Base-by-base conservation (phyloP, 1,140 invertebrate genomes). In the Batillaria attramentaria region DNA sequence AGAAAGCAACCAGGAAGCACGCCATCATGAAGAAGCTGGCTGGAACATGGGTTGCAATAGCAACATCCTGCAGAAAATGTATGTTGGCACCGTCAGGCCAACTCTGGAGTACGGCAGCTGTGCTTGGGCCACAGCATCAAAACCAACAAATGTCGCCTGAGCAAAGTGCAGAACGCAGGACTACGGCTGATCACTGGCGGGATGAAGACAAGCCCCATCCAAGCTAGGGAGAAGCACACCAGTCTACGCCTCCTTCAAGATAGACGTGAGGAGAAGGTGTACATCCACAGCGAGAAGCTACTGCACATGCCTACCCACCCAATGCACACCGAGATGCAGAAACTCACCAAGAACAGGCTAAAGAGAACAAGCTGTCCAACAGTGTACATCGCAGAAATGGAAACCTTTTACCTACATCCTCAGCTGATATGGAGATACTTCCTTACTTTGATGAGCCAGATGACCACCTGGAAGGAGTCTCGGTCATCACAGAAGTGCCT, bases 331-430 rank as follows among this genome's bases (percentile, higher is more conserved):
- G 6, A 1, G 6, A 31, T 65, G 6, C 10, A 65, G 31, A 65
- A 31, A 3, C 62, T 13, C n/a, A 65, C 62, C 62, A 65, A 65
- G 62, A 65, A 65, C 62, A 65, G 62, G 20, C n/a, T 65, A 69
- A 41, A 41, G 37, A 69, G 3, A 69, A 69, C 10, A n/a, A 69
- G 37, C 35, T 20, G 5, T 69, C 39, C 16, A 69, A 42, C 39
- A 41, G 37, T n/a, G 37, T 69, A 24, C 66, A 8, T 33, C 35
- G 24, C 65, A 66, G 33, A 66, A 33, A n/a, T 1, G 57, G 33
- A 62, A 31, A 62, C n/a, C 57, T 62, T 10, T 62, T 31, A 24
- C n/a, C 8, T 62, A 31, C 57, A 62, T 62, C 57, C 10, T n/a
- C 57, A 20, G 57, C 57, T 2, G 3, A 62, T 28, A 62, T 62